phyloP scores from a whole-genome alignment of 2,888 invertebrate genomes.

The Drosophila mettleri region DNA sequence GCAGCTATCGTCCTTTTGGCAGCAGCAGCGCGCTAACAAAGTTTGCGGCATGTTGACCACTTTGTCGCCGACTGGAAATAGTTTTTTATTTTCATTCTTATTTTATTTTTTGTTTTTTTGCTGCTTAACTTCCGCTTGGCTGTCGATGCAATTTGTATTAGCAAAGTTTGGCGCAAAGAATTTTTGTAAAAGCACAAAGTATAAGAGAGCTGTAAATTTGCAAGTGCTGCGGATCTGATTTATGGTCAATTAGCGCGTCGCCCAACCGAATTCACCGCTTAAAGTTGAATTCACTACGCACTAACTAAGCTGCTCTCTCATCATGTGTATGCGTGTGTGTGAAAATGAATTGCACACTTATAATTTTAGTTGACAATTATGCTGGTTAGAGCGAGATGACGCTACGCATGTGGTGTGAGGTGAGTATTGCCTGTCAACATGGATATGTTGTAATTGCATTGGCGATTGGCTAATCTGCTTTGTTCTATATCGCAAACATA shows the following conservation, averaged over 20 bases:
- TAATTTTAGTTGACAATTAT: not conserved
- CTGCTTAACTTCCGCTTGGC: slow-evolving; percentile 65
- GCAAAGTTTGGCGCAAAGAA: slow-evolving; percentile 65
- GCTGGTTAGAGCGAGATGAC: not conserved
- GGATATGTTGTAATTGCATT: not conserved
- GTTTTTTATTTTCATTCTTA: slow-evolving; percentile 40
- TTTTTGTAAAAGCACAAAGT: slow-evolving; percentile 56
- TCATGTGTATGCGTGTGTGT: not conserved
- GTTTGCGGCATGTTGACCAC: slow-evolving; percentile 81
- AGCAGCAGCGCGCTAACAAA: slow-evolving; percentile 65
- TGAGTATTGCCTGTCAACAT: not conserved
- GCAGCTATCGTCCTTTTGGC: slow-evolving; percentile 39
- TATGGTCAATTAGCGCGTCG: slow-evolving; percentile 72
- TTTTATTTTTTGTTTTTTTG: slow-evolving; percentile 43
- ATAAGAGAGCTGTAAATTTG: slow-evolving; percentile 66
- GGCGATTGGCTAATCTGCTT: not conserved
- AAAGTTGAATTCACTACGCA: not conserved
- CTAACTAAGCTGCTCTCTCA: not conserved
- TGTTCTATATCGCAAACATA: not conserved
- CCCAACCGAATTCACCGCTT: slow-evolving; percentile 20
- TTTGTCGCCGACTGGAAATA: slow-evolving; percentile 69
- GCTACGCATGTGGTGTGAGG: not conserved
- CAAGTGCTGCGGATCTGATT: slow-evolving; percentile 55
- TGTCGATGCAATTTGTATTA: slow-evolving; percentile 79
- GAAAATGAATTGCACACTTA: not conserved